Evolutionary conservation across 1,140 invertebrate species (phyloP).

Genomic region (Parapsyche elsis): DNA sequence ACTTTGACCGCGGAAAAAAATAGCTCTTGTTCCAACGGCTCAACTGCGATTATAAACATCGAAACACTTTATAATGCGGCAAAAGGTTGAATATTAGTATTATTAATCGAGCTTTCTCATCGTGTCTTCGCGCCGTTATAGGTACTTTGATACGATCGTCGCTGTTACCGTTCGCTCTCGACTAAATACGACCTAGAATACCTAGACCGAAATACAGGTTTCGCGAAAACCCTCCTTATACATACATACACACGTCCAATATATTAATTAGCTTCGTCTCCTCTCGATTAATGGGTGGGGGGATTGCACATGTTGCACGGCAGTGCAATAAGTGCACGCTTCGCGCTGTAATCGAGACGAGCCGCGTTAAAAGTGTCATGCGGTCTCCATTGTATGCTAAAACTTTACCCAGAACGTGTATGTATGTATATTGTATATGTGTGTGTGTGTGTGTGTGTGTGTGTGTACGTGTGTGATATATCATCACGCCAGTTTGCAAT

Average conservation of each 20-base stretch:
- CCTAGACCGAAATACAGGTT: not conserved
- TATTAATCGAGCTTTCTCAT: conserved; percentile 11
- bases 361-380: conserved; percentile 22
- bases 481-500: conserved; percentile 20
- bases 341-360: conserved; percentile 24
- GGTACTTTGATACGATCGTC: not conserved
- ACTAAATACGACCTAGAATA: conserved; percentile 12
- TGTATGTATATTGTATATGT: not conserved
- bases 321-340: not conserved
- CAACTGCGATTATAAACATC: too few species aligned
- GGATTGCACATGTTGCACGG: not conserved
- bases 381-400: conserved; percentile 17
- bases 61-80: too few species aligned
- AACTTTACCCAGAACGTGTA: not conserved
- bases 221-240: conserved; percentile 6
- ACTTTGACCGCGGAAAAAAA: conserved; percentile 1
- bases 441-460: not conserved
- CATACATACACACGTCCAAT: not conserved
- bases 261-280: conserved; percentile 11
- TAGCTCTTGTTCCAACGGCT: not conserved
- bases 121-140: conserved; percentile 10
- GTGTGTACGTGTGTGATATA: not conserved
- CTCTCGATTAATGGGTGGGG: not conserved
- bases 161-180: not conserved
- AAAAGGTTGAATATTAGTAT: not conserved